Evolutionary conservation across 2,888 invertebrate genomes (phyloP), one percentile per base, ranked within the genome.

Genomic region (Zeuzera pyrina): DNA sequence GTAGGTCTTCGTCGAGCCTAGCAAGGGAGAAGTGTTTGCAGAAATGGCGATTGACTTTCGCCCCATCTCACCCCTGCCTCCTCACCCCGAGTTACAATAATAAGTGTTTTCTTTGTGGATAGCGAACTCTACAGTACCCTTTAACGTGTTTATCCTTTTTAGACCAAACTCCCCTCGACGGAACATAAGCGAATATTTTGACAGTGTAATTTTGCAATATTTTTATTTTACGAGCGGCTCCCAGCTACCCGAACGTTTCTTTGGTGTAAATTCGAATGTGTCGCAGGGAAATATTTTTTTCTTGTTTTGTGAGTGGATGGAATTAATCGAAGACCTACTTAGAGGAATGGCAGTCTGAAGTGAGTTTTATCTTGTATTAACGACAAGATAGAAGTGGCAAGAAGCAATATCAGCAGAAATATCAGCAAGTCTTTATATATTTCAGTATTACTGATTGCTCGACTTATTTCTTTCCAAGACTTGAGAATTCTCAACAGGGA

Each of bases 21-120:
- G n/a, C n/a, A n/a, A n/a, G n/a, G n/a, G n/a, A n/a, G n/a, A n/a
- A n/a, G n/a, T n/a, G 62, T 65, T 63, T 12, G 36, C 34, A 29
- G 34, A 37, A 34, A 37, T 37, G 31, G 31, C 37, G 37, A 37
- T 37, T 34, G 34, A 31, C 35, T 39, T 13, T 15, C n/a, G 29
- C 29, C 34, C 34, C 37, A 29, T 15, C 13, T 13, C 31, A 15
- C 30, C 14, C 31, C 54, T 48, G 53, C 38, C 43, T 49, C 51
- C 49, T 50, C 38, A 52, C 42, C 47, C 40, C 60, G 53, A 55
- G 55, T n/a, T 62, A 66, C 70, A 71, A 59, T 66, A 63, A 58
- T 62, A 65, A 79, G 78, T 79, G 78, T 77, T 81, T 78, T 78
- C 79, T 78, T 76, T 78, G 76, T 68, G 76, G 73, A 77, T 74